Conservation (phyloP, 1,140 invertebrate genomes). For the Lepidurus couesii region DNA sequence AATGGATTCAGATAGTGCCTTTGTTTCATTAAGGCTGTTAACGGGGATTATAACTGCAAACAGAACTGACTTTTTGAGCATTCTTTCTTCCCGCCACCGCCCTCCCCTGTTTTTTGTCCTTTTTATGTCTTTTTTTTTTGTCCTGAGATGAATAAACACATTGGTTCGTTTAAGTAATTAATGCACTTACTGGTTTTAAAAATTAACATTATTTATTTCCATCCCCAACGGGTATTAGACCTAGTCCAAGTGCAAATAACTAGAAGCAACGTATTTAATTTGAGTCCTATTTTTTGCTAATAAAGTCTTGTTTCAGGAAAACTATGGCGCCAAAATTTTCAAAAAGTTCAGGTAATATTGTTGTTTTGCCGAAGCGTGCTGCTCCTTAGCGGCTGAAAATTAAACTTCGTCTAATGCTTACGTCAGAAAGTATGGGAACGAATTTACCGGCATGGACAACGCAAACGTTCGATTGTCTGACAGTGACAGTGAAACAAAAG, state of each 20-base stretch:
- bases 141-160: background rate
- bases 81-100: constrained; percentile 6
- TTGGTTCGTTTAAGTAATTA: constrained; percentile 12
- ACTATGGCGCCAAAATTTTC: too few species aligned
- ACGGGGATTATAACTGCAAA: background rate
- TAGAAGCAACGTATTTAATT: too few species aligned
- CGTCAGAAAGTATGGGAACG: background rate
- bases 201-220: too few species aligned
- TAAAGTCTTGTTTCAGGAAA: too few species aligned
- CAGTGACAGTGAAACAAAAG: background rate
- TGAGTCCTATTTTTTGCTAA: too few species aligned
- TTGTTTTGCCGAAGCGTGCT: too few species aligned
- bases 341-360: too few species aligned
- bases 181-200: background rate
- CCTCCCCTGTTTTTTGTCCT: background rate
- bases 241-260: too few species aligned
- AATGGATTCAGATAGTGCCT: background rate
- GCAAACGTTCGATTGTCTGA: background rate
- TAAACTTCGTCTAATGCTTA: background rate
- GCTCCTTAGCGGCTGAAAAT: background rate
- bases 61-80: background rate
- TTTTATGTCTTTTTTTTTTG: background rate
- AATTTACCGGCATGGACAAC: background rate
- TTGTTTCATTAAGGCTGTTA: constrained; percentile 10
- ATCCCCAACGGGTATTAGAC: too few species aligned